These are phyloP conservation scores for Carduelis carduelis DNA, from an alignment of 2,797 vertebrate genomes.

Conservation along the genomic window DNA sequence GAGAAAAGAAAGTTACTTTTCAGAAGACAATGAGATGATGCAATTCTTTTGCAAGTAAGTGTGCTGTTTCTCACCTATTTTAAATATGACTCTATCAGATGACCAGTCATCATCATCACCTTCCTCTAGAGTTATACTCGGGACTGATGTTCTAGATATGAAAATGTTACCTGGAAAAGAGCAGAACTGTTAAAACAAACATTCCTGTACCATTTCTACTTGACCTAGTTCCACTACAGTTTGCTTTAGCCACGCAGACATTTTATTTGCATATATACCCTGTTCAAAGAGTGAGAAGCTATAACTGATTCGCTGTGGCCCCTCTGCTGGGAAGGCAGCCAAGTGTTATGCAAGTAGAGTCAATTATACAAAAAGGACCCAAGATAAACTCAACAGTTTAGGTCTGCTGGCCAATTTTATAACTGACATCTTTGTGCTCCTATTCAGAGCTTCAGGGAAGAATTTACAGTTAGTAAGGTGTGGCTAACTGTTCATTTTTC, in stretches of 20 bases:
- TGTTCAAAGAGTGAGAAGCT: neutral
- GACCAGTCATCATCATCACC: slow-evolving; percentile 89
- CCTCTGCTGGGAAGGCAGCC: slow-evolving; percentile 22
- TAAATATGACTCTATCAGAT: slow-evolving; percentile 87
- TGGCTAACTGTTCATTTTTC: slow-evolving; percentile 35
- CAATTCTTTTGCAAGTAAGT: neutral
- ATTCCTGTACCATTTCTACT: neutral
- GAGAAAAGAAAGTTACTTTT: neutral
- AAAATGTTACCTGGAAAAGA: slow-evolving; percentile 92
- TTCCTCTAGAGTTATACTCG: slow-evolving; percentile 81
- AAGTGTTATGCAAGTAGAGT: slow-evolving; percentile 20
- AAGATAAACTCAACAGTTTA: slow-evolving; percentile 55
- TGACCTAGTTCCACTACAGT: neutral
- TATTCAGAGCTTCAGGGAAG: neutral
- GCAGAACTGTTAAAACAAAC: neutral
- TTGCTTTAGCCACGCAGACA: neutral
- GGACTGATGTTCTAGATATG: slow-evolving; percentile 86
- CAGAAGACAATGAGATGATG: neutral
- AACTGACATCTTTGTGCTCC: slow-evolving; percentile 20
- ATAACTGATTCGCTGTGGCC: neutral
- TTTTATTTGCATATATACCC: neutral
- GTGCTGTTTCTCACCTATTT: slow-evolving; percentile 84
- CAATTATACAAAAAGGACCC: slow-evolving; percentile 31
- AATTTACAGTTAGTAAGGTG: slow-evolving; percentile 52
- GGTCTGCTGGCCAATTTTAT: slow-evolving; percentile 13